Percentiles rank a stretch among this genome's conserved stretches.
These are phyloP conservation scores for Tamias sibiricus DNA, from an alignment of 2,113 vertebrate genomes.

Conservation along the genomic window DNA sequence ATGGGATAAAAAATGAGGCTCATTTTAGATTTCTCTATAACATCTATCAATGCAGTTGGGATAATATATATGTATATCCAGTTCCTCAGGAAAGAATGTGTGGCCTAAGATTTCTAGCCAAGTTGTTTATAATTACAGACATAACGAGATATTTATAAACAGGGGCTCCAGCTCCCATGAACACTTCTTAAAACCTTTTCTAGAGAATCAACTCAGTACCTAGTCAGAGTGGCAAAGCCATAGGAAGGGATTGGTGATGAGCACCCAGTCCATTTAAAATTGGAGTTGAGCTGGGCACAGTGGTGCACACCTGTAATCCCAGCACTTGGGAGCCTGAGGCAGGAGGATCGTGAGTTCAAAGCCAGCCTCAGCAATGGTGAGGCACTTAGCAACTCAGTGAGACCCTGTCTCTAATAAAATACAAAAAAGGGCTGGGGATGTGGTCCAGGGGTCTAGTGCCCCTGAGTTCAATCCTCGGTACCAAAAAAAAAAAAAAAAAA, in stretches of 20 bases:
- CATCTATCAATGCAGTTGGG: not conserved
- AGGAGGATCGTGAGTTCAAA: too few species aligned
- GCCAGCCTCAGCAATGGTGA: too few species aligned
- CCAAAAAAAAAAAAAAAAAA: too few species aligned
- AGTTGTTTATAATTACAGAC: not conserved
- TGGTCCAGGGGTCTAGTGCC: too few species aligned
- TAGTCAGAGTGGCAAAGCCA: not conserved
- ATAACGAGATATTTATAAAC: not conserved
- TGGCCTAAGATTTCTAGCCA: not conserved
- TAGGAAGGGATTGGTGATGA: not conserved
- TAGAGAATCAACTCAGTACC: not conserved
- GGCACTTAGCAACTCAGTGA: too few species aligned
- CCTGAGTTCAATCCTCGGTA: too few species aligned
- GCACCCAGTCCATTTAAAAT: not conserved
- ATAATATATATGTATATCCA: not conserved
- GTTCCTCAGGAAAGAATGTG: not conserved
- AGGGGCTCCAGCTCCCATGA: not conserved
- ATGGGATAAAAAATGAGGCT: not conserved
- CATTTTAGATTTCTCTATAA: not conserved
- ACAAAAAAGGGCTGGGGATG: too few species aligned
- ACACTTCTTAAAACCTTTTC: not conserved
- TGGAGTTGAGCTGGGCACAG: too few species aligned
- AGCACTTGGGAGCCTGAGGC: too few species aligned
- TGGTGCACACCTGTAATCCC: too few species aligned
- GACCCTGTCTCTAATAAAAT: too few species aligned